Conservation (phyloP, 2,797 vertebrate genomes). For the Gouania willdenowi region DNA sequence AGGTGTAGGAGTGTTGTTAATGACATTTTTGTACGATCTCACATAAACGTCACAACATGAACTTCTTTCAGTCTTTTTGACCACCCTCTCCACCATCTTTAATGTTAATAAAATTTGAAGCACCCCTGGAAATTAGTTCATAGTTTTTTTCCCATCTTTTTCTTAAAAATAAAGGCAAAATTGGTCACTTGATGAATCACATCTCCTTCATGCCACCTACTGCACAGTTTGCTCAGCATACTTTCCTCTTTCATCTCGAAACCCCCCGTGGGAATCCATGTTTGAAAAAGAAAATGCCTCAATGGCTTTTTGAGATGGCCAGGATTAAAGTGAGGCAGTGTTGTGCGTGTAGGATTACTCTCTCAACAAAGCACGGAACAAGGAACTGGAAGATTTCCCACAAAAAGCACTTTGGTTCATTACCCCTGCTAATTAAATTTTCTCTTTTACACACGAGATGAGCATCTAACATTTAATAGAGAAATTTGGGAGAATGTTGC, state of each 20-base stretch:
- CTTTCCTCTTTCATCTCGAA: slow-evolving; percentile 63
- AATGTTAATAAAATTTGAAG: too few species aligned
- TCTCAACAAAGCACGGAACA: slow-evolving; percentile 63
- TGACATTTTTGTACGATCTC: slow-evolving; percentile 72
- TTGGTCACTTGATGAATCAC: slow-evolving; percentile 67
- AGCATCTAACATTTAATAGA: slow-evolving; percentile 72
- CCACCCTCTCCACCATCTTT: slow-evolving; percentile 39
- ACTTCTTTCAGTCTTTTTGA: slow-evolving; percentile 25
- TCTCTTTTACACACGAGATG: slow-evolving; percentile 71
- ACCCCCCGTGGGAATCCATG: slow-evolving; percentile 51
- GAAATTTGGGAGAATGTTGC: slow-evolving; percentile 59
- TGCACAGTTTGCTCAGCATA: slow-evolving; percentile 55
- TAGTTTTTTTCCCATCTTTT: too few species aligned
- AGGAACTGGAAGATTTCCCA: slow-evolving; percentile 58
- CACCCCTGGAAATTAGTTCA: too few species aligned
- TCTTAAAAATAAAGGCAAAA: slow-evolving; percentile 59
- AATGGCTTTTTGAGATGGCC: slow-evolving; percentile 47
- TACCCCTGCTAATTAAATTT: slow-evolving; percentile 77
- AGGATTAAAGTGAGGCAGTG: slow-evolving; percentile 55
- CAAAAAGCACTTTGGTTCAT: slow-evolving; percentile 71
- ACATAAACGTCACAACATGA: slow-evolving; percentile 43
- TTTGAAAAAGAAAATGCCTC: slow-evolving; percentile 57
- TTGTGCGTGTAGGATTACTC: slow-evolving; percentile 61
- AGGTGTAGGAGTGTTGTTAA: slow-evolving; percentile 88
- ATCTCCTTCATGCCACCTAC: slow-evolving; percentile 36